Conservation (phyloP, 2,113 vertebrate genomes). For the Notothenia coriiceps region DNA sequence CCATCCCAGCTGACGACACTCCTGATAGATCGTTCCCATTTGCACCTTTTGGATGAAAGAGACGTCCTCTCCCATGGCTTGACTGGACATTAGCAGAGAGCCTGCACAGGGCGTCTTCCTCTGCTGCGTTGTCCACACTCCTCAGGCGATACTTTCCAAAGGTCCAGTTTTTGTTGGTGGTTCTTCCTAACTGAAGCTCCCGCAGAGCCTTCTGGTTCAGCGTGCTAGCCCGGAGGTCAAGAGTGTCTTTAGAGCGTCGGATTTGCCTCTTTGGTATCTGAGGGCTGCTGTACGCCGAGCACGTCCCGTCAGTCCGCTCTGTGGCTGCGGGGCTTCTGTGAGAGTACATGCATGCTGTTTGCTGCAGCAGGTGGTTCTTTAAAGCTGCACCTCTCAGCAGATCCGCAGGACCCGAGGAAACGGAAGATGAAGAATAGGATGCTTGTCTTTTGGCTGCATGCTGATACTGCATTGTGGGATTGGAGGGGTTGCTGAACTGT, state of each 20-base stretch:
- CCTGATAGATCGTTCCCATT: constrained; percentile 76
- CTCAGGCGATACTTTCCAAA: constrained; percentile 72
- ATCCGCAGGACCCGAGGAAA: constrained; percentile 61
- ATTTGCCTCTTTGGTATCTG: constrained; percentile 70
- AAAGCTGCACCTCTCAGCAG: constrained; percentile 64
- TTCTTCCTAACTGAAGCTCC: constrained; percentile 72
- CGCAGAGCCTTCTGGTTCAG: constrained; percentile 66
- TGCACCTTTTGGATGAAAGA: constrained; percentile 45
- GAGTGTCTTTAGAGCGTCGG: constrained; percentile 74
- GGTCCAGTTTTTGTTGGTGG: constrained; percentile 81
- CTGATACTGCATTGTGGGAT: constrained; percentile 49
- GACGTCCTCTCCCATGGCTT: constrained; percentile 40
- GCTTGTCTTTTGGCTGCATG: constrained; percentile 31
- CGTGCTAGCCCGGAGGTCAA: constrained; percentile 67
- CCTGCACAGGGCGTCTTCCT: constrained; percentile 6
- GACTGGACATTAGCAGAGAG: constrained; percentile 26
- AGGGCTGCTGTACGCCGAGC: constrained; percentile 83
- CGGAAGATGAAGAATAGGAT: constrained; percentile 56
- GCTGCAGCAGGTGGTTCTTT: constrained; percentile 74
- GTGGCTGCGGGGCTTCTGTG: constrained; percentile 48
- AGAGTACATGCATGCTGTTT: constrained; percentile 43
- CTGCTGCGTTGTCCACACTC: constrained; percentile 70
- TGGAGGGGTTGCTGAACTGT: constrained; percentile 45
- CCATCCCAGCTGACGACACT: constrained; percentile 22
- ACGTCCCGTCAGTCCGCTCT: constrained; percentile 63